A percentile compares a stretch with the other conserved stretches of the same genome.
Conservation (phyloP, 2,113 vertebrate species). For the Corythaeola cristata region DNA sequence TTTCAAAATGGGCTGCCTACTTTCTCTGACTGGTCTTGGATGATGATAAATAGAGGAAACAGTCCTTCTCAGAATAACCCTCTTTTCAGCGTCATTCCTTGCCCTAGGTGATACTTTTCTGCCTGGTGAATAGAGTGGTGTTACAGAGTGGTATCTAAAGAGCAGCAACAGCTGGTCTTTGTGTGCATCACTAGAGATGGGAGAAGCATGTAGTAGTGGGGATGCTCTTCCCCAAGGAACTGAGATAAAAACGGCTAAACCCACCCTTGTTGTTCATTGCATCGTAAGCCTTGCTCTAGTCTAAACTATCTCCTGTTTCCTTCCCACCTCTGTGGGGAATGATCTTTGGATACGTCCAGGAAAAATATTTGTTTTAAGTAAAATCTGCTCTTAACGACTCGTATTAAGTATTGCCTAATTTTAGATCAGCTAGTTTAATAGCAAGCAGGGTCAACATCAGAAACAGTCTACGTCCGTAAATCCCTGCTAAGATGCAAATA, state of each 20-base stretch:
- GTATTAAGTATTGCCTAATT: neutral
- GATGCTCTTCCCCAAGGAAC: neutral
- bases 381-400: neutral
- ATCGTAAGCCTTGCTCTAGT: neutral
- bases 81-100: neutral
- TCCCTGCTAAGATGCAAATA: neutral
- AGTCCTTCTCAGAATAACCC: neutral
- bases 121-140: neutral
- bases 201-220: neutral
- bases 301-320: neutral
- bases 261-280: neutral
- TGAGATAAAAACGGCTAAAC: neutral
- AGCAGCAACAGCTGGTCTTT: neutral
- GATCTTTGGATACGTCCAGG: neutral
- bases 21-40: neutral
- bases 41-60: neutral
- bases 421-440: neutral
- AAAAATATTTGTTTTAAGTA: neutral
- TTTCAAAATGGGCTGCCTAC: neutral
- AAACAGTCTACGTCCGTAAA: rapidly evolving
- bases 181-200: neutral
- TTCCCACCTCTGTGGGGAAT: neutral
- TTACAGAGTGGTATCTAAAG: neutral
- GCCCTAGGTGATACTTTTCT: neutral
- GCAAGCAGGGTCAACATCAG: neutral